Conservation (phyloP, 2,888 invertebrate species). For the Sycophila texana region DNA sequence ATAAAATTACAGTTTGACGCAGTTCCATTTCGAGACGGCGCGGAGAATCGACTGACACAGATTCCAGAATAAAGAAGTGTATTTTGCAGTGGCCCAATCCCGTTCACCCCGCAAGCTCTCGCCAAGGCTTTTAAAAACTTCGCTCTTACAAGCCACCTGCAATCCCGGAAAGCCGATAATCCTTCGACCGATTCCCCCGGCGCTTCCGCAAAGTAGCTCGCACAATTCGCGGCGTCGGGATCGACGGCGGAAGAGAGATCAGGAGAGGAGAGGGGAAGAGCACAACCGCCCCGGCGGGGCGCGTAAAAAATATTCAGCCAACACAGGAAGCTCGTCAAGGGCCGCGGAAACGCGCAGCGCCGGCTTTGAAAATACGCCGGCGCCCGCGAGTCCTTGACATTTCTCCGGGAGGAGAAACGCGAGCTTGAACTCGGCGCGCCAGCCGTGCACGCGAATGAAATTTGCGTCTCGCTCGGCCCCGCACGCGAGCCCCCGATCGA, state of each 20-base stretch:
- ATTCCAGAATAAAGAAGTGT: too few relatives aligned
- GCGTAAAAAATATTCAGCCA: background rate
- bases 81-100: too few relatives aligned
- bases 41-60: too few relatives aligned
- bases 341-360: background rate
- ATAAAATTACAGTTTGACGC: too few relatives aligned
- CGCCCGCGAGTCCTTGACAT: constrained; percentile 43
- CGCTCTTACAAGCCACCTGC: background rate
- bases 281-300: background rate
- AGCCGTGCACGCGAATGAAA: constrained; percentile 21
- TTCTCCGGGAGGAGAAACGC: constrained; percentile 16
- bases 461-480: background rate
- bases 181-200: background rate
- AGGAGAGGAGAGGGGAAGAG: background rate
- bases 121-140: background rate
- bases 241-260: background rate
- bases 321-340: background rate
- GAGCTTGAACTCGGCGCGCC: constrained; percentile 30
- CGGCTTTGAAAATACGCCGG: background rate
- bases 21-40: background rate
- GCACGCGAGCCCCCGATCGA: constrained; percentile 14
- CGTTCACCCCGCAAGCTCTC: background rate
- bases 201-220: background rate
- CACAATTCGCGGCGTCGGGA: background rate
- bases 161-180: constrained; percentile 16